phyloP scores from a whole-genome alignment of 2,797 vertebrate species.

The Borostomias antarcticus region DNA sequence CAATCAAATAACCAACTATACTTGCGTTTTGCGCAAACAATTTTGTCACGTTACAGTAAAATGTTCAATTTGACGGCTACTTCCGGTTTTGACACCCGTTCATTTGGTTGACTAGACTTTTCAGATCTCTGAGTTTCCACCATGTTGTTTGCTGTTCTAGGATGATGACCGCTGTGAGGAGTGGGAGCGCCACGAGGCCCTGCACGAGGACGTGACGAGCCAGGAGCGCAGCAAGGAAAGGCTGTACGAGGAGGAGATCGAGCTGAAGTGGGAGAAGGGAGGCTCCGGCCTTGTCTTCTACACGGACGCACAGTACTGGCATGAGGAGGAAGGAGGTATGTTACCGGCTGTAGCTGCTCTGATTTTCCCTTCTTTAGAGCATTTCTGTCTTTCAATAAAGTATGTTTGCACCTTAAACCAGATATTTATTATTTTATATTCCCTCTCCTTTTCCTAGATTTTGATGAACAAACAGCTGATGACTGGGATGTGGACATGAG shows the following conservation, averaged over 20 bases:
- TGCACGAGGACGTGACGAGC: slow-evolving; percentile 90
- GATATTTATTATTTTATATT: slow-evolving; percentile 2
- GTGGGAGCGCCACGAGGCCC: slow-evolving; percentile 93
- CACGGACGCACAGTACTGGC: slow-evolving; percentile 96
- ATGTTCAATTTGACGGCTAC: too few species aligned
- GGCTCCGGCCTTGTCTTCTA: slow-evolving; percentile 97
- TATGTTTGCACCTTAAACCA: background rate
- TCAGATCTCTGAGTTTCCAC: background rate
- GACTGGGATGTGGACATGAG: slow-evolving; percentile 99
- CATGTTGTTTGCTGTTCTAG: slow-evolving; percentile 60
- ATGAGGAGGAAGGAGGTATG: slow-evolving; percentile 89
- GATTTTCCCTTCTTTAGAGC: too few species aligned
- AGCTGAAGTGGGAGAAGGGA: slow-evolving; percentile 98
- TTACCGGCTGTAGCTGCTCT: too few species aligned
- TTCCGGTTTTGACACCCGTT: too few species aligned
- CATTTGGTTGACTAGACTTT: too few species aligned
- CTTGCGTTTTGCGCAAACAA: too few species aligned
- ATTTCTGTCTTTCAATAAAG: too few species aligned
- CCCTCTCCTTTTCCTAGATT: slow-evolving; percentile 77
- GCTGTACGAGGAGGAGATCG: slow-evolving; percentile 93
- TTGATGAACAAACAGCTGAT: slow-evolving; percentile 93
- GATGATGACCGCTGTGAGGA: slow-evolving; percentile 92
- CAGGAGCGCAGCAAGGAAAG: slow-evolving; percentile 89
- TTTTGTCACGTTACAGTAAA: too few species aligned
- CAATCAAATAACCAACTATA: too few species aligned